phyloP scores from a whole-genome alignment of 92 coral and sea anemone species.

The Paragorgia papillata region DNA sequence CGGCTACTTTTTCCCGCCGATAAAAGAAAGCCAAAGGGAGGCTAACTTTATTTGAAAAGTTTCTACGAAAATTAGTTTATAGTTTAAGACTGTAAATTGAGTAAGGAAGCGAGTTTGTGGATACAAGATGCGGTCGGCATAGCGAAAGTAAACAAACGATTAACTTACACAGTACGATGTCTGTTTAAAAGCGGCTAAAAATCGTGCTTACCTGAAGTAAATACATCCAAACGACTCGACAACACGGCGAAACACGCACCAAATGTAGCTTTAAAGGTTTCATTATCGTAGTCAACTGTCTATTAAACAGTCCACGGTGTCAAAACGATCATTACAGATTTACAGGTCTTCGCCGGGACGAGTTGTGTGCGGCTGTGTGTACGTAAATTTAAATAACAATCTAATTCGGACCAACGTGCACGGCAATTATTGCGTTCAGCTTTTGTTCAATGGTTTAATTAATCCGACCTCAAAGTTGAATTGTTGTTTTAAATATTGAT shows the following conservation, averaged over 20 bases:
- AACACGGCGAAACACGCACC: slow-evolving; percentile 88
- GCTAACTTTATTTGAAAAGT: too few species aligned
- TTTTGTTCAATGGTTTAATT: not conserved
- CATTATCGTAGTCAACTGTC: slow-evolving; percentile 20
- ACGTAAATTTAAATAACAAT: too few species aligned
- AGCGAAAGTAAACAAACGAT: slow-evolving; percentile 10
- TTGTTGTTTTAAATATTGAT: not conserved
- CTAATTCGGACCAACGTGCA: not conserved
- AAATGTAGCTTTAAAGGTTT: slow-evolving; percentile 66
- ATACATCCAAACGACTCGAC: slow-evolving; percentile 84
- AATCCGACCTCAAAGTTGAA: not conserved
- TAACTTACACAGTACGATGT: not conserved
- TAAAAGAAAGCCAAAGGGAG: too few species aligned
- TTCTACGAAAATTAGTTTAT: not conserved
- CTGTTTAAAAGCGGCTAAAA: slow-evolving; percentile 5
- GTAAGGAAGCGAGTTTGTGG: not conserved
- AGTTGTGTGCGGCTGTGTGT: too few species aligned
- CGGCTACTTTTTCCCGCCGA: too few species aligned
- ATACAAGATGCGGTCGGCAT: not conserved
- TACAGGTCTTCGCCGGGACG: too few species aligned
- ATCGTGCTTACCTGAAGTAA: slow-evolving; percentile 70
- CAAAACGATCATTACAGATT: not conserved
- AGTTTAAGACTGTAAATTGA: not conserved
- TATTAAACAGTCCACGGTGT: not conserved
- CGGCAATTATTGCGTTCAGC: too few species aligned